Conservation (phyloP, 2,797 vertebrate genomes). For the Mus spretus region DNA sequence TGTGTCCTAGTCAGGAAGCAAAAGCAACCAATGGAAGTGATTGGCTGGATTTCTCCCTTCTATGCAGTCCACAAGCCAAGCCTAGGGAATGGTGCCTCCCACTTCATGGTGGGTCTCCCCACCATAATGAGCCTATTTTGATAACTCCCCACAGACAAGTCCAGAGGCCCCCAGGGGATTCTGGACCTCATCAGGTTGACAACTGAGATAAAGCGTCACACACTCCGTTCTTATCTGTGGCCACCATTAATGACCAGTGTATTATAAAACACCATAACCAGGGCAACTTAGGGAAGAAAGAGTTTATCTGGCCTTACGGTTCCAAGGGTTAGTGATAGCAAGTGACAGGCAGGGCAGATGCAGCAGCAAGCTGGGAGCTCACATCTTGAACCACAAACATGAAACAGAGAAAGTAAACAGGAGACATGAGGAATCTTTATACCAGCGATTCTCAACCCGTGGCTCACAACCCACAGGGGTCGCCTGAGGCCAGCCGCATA, state of each 20-base stretch:
- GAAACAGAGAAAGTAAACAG: background rate
- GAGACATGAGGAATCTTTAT: background rate
- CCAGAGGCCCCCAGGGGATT: background rate
- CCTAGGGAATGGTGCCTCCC: background rate
- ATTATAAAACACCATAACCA: background rate
- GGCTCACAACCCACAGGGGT: background rate
- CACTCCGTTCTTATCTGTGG: background rate
- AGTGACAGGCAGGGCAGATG: background rate
- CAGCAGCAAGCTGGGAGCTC: background rate
- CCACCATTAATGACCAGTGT: background rate
- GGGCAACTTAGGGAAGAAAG: background rate
- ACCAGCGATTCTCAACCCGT: background rate
- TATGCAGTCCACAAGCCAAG: background rate
- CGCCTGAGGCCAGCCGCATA: background rate
- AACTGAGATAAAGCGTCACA: background rate
- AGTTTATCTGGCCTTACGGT: background rate
- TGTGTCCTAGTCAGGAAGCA: background rate
- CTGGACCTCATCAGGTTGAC: background rate
- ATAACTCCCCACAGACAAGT: background rate
- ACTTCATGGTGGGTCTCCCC: background rate
- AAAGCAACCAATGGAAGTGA: no score
- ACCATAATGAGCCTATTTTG: background rate
- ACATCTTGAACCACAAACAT: background rate
- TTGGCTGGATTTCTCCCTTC: background rate
- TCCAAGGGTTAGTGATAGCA: background rate